Percentiles rank a stretch among this genome's conserved stretches.
phyloP scores from a whole-genome alignment of 2,888 invertebrate species.

The Drosophila affinis region DNA sequence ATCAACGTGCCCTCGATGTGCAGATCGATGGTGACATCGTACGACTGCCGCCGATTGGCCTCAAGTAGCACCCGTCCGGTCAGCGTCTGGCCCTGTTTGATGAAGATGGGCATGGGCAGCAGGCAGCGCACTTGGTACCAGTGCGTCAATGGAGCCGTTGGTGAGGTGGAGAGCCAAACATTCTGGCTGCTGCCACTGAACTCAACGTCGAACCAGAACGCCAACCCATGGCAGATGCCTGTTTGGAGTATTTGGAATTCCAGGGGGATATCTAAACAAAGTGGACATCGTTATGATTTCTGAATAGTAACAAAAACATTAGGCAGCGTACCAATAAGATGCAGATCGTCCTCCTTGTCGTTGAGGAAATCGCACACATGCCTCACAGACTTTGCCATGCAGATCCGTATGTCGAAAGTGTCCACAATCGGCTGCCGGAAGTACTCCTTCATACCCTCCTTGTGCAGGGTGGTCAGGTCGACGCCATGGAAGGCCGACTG shows the following conservation, averaged over 20 bases:
- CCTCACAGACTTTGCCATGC: constrained; percentile 96
- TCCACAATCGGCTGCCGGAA: constrained; percentile 99
- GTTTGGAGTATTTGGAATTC: constrained; percentile 96
- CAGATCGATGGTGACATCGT: constrained; percentile 98
- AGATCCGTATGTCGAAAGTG: constrained; percentile 98
- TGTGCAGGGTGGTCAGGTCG: constrained; percentile 94
- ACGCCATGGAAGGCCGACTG: constrained; percentile 99
- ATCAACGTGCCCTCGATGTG: constrained; percentile 94
- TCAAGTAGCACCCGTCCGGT: constrained; percentile 94
- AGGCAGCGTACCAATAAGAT: constrained; percentile 88
- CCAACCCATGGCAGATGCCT: constrained; percentile 97
- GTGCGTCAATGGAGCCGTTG: constrained; percentile 98
- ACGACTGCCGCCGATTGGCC: constrained; percentile 98
- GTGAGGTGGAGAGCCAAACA: constrained; percentile 98
- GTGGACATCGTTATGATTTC: neutral
- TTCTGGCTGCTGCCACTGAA: constrained; percentile 95
- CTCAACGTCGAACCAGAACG: constrained; percentile 99
- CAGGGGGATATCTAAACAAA: constrained; percentile 91
- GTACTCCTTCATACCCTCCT: constrained; percentile 97
- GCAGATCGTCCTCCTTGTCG: constrained; percentile 96
- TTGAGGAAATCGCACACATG: constrained; percentile 97
- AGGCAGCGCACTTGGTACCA: constrained; percentile 99
- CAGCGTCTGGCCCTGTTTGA: constrained; percentile 95
- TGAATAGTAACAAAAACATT: neutral
- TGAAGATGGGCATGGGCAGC: constrained; percentile 95